Evolutionary conservation across 2,888 invertebrate species (phyloP).

Genomic region (Melieria omissa): DNA sequence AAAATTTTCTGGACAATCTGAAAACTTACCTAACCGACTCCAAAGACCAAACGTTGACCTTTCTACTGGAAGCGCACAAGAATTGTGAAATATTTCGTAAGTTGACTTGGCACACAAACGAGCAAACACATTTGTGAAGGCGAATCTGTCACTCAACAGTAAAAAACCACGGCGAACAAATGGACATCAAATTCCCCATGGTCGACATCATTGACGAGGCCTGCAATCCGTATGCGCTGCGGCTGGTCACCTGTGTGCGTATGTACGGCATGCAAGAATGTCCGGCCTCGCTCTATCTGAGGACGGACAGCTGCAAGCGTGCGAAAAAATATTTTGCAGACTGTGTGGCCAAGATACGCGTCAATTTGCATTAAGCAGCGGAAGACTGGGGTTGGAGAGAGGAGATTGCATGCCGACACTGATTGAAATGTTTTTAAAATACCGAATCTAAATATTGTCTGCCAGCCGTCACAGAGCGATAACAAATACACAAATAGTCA

Average conservation of each 20-base stretch:
- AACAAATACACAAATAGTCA: not conserved
- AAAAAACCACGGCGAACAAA: constrained; percentile 35
- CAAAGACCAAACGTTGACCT: constrained; percentile 18
- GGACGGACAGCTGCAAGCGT: constrained; percentile 43
- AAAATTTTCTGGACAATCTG: constrained; percentile 42
- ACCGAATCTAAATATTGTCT: no score
- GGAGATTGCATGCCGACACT: no score
- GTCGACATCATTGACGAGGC: constrained; percentile 47
- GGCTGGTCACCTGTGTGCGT: constrained; percentile 50
- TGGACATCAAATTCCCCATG: constrained; percentile 48
- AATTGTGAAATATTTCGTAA: constrained; percentile 48
- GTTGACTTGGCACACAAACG: constrained; percentile 12
- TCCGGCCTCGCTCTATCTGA: constrained; percentile 43
- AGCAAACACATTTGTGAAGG: no score
- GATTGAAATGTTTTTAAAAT: no score
- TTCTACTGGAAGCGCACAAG: constrained; percentile 46
- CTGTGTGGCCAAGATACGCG: constrained; percentile 47
- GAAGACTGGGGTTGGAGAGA: no score
- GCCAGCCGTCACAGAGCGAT: no score
- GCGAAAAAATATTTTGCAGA: constrained; percentile 48
- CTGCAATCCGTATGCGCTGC: constrained; percentile 49
- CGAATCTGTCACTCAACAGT: not conserved
- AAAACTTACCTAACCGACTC: constrained; percentile 5
- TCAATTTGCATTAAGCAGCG: no score
- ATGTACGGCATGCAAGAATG: constrained; percentile 53